A percentile compares a stretch with the other conserved stretches of the same genome.
Conservation (phyloP, 2,113 vertebrate genomes). For the Pelvicachromis taeniatus region DNA sequence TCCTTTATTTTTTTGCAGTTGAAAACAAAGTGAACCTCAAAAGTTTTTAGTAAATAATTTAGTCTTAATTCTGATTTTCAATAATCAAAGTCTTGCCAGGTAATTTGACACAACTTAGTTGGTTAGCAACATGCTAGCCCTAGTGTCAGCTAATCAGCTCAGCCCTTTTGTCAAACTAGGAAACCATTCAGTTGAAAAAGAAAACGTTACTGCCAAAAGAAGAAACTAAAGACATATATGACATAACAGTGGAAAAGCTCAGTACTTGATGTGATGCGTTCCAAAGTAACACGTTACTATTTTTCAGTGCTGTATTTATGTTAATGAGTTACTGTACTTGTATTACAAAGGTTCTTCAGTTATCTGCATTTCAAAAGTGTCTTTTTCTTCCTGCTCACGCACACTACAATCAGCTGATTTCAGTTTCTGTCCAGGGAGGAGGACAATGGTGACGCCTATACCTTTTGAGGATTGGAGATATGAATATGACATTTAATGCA, state of each 20-base stretch:
- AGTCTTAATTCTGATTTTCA: neutral
- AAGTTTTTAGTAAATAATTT: neutral
- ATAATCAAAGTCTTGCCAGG: neutral
- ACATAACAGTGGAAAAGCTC: too few relatives aligned
- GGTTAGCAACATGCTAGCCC: neutral
- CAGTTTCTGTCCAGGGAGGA: neutral
- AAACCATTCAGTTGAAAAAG: neutral
- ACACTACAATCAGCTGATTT: neutral
- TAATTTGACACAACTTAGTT: neutral
- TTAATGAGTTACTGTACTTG: neutral
- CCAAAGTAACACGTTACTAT: neutral
- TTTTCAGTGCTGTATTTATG: neutral
- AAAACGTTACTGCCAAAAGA: neutral
- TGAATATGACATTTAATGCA: neutral
- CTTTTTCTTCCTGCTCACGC: neutral
- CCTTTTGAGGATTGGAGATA: neutral
- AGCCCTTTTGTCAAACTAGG: neutral
- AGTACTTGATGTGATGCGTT: too few relatives aligned
- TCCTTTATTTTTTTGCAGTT: neutral
- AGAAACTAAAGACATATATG: neutral
- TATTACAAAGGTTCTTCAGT: neutral
- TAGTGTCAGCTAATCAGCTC: neutral
- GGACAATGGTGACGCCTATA: neutral
- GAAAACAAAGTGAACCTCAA: neutral
- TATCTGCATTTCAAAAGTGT: neutral